Evolutionary conservation across 2,113 vertebrate genomes (phyloP).

Genomic region (Riparia riparia): DNA sequence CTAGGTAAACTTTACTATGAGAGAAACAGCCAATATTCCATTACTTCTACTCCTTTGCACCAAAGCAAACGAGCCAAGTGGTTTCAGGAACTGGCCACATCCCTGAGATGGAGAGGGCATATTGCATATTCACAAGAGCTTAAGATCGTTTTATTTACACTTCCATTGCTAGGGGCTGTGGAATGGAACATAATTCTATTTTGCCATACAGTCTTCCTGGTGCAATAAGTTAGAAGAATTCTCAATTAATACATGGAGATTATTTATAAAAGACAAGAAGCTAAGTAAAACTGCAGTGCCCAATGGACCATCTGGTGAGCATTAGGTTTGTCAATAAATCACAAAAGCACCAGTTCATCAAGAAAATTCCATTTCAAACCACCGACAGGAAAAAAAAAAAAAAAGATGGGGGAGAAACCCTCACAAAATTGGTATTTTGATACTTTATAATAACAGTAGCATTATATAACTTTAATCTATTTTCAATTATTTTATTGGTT

Average conservation of each 20-base stretch:
- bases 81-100: neutral
- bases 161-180: conserved; percentile 24
- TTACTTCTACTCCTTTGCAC: neutral
- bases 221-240: conserved; percentile 23
- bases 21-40: neutral
- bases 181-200: conserved; percentile 27
- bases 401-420: conserved; percentile 12
- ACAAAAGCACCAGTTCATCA: conserved; percentile 67
- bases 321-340: conserved; percentile 72
- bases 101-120: neutral
- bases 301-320: conserved; percentile 66
- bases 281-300: conserved; percentile 40
- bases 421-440: conserved; percentile 48
- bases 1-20: neutral
- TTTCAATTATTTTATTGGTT: conserved; percentile 66
- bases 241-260: conserved; percentile 24
- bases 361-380: conserved; percentile 69
- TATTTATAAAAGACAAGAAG: conserved; percentile 49
- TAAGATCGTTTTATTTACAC: conserved; percentile 21
- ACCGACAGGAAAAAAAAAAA: neutral
- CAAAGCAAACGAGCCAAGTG: neutral
- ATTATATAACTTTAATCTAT: conserved; percentile 53
- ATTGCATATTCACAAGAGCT: neutral
- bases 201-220: conserved; percentile 27
- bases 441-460: conserved; percentile 25